Conservation (phyloP, 2,797 vertebrate genomes). For the Columba guinea region DNA sequence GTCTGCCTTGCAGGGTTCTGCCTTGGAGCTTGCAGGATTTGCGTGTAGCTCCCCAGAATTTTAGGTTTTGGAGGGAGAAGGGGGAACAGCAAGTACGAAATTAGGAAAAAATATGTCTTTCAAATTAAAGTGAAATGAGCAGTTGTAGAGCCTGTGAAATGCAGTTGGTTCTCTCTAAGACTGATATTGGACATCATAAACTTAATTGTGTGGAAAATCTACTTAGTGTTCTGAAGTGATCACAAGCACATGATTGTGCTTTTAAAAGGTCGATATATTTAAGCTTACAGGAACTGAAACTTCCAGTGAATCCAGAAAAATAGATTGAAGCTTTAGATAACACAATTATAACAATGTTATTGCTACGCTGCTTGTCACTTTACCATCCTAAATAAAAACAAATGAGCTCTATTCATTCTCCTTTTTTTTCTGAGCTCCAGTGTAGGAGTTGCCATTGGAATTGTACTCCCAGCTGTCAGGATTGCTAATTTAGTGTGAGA, state of each 20-base stretch:
- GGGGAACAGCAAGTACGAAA: not conserved
- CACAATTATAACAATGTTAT: not conserved
- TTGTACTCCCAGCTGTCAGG: not conserved
- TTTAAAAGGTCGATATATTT: constrained; percentile 28
- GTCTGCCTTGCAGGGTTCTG: not conserved
- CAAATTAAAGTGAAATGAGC: not conserved
- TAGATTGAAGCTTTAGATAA: constrained; percentile 50
- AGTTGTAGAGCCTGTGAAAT: not conserved
- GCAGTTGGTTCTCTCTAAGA: not conserved
- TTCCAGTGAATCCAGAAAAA: constrained; percentile 27
- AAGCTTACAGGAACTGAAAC: constrained; percentile 34
- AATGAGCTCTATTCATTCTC: not conserved
- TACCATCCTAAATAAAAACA: not conserved
- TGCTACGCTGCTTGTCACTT: not conserved
- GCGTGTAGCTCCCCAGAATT: not conserved
- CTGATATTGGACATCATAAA: not conserved
- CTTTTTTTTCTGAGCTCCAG: not conserved
- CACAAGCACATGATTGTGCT: constrained; percentile 12
- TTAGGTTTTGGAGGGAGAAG: not conserved
- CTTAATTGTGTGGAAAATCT: constrained; percentile 54
- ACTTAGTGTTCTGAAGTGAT: constrained; percentile 24
- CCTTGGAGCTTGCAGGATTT: not conserved
- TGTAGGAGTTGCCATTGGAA: not conserved
- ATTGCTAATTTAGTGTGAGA: not conserved
- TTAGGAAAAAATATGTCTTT: accelerated